Percentiles rank a stretch among this genome's conserved stretches.
phyloP scores from a whole-genome alignment of 2,797 vertebrate genomes.

The Sebastes nivosus region DNA sequence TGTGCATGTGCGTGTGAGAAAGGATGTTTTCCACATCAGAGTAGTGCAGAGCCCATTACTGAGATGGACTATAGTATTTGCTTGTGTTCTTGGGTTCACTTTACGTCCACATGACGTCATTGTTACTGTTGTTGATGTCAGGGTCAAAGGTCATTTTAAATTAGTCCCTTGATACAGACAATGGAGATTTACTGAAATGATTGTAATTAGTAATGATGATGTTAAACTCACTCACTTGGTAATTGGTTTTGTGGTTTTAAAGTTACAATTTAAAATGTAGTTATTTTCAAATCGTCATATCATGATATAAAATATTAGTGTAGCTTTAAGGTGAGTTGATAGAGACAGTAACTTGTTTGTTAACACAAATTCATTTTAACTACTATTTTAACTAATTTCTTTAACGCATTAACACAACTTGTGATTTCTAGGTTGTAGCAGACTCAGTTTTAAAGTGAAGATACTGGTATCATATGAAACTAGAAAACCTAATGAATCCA shows the following conservation, averaged over 20 bases:
- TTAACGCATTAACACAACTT: no score
- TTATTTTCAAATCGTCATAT: not conserved
- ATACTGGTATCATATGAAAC: no score
- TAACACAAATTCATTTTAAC: no score
- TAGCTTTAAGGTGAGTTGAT: no score
- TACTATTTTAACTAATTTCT: no score
- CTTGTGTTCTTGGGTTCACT: not conserved
- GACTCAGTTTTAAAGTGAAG: no score
- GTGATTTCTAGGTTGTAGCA: no score
- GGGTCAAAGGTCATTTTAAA: not conserved
- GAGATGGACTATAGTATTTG: conserved; percentile 2
- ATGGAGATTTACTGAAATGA: not conserved
- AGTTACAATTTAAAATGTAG: not conserved
- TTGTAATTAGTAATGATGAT: not conserved
- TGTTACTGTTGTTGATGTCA: not conserved
- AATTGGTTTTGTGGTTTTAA: not conserved
- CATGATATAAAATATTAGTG: no score
- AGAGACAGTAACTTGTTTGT: no score
- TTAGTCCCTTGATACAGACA: no score
- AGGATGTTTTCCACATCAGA: conserved; percentile 15
- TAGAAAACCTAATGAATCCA: no score
- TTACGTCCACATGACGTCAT: not conserved
- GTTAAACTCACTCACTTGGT: not conserved
- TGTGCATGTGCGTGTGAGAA: not conserved
- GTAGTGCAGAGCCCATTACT: conserved; percentile 3